Evolutionary conservation across 2,113 vertebrate species (phyloP), one percentile per base, ranked within the genome.

Genomic region (Cebidichthys violaceus): DNA sequence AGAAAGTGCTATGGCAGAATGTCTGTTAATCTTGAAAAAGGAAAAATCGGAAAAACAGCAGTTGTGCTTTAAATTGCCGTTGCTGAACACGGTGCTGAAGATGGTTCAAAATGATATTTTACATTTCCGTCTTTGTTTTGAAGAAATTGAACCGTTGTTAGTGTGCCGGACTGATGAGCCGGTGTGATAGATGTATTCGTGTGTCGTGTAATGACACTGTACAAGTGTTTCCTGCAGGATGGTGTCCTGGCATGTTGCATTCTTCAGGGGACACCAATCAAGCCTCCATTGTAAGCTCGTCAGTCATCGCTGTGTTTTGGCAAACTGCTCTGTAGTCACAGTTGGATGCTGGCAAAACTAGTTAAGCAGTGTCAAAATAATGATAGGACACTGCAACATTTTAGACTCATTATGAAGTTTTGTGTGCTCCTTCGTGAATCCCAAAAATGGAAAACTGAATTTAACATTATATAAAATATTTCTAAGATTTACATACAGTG

Each of bases 251-350:
- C 86, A 86, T 81, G 84, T 69, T 70, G 75, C 81, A 72, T 81
- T 92, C 89, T 89, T 85, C 82, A 45, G 87, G 85, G 87, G 83
- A 79, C 85, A 88, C 87, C 90, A 90, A 93, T 93, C 91, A 90
- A 77, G 88, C 85, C 27, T 81, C 85, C 79, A 85, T 82, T 89
- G 85, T 89, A 55, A 74, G 75, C 90, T 92, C 90, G 83, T 91
- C 86, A 83, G 75, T 92, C 86, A 89, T 89, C 37, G 45, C 77
- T 80, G 85, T 78, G 87, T 84, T 88, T 83, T 91, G 91, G 91
- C 90, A 86, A 86, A 80, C 45, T 6, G 60, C 84, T 84, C 72
- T 0, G 17, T 71, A 59, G 62, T 75, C 86, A 33, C 91, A 81
- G 90, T 82, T 43, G 83, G 86, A 75, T 7, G 75, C 82, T 90